phyloP scores from a whole-genome alignment of 2,113 vertebrate species.

The Corvus cornix region DNA sequence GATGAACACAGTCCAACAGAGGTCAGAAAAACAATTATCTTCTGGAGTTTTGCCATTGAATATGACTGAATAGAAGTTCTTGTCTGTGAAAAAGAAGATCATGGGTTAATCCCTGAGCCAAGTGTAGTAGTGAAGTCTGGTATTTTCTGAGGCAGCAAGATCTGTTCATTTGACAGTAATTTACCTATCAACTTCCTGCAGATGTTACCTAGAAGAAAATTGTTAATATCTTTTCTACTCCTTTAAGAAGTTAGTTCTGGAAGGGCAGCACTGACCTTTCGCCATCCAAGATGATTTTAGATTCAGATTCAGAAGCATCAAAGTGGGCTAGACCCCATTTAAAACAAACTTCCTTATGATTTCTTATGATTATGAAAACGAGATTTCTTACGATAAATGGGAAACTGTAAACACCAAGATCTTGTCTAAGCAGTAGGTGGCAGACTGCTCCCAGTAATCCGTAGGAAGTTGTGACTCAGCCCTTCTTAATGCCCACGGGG shows the following conservation, averaged over 20 bases:
- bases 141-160: not conserved
- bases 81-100: not conserved
- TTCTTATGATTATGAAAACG: not conserved
- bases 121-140: not conserved
- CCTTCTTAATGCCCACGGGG: not conserved
- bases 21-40: not conserved
- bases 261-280: not conserved
- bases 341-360: not conserved
- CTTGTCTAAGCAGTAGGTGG: conserved; percentile 54
- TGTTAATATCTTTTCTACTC: not conserved
- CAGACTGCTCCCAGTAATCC: conserved; percentile 43
- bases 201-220: not conserved
- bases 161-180: not conserved
- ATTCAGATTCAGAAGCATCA: not conserved
- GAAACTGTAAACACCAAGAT: not conserved
- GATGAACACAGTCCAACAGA: not conserved
- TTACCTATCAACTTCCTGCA: not conserved
- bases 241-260: not conserved
- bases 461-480: not conserved
- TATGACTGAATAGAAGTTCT: not conserved
- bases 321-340: not conserved
- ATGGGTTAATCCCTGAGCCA: not conserved
- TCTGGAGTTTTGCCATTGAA: not conserved
- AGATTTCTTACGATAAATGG: not conserved
- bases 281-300: not conserved